Evolutionary conservation across 2,888 invertebrate genomes (phyloP), one percentile per base, ranked within the genome.

Genomic region (Idaea biselata): DNA sequence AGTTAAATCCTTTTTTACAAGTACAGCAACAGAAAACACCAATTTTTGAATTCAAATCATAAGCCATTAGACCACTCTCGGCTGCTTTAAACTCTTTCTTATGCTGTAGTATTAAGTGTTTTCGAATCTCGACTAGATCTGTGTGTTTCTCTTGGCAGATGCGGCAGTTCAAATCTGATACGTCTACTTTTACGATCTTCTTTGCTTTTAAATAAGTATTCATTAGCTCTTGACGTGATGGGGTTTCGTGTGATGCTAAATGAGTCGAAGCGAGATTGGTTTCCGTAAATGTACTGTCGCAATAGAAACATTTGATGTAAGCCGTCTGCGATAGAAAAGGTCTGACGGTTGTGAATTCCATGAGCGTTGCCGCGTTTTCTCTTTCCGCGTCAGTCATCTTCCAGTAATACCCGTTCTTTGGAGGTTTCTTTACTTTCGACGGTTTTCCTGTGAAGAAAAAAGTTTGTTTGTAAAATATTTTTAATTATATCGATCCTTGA

Each of bases 351-450:
- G 91, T 90, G 70, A 68, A 76, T 68, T 91, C 88, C 32, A 92
- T 70, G 70, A 91, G 89, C 0, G 87, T 87, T 0, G 91, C 91
- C 8, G 91, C 91, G 69, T 91, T 91, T 70, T 89, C 83, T 59
- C 91, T 75, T 72, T 91, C 91, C 31, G 88, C 84, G 74, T 86
- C 81, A 0, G 91, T 91, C 91, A 92, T 89, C 86, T 91, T 91
- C 91, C 91, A 92, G 44, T 44, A 44, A 44, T 44, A 44, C 44
- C 44, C 44, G 44, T 44, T 44, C 44, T 44, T 44, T 44, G 44
- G 44, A 44, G 44, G 3, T 44, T 44, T 44, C 44, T 44, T 44
- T 44, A 44, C 44, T 44, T 44, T 44, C 44, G 44, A 14, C 8
- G 44, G 14, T 44, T 44, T 44, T 44, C 44, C 44, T 44, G 44